Evolutionary conservation across 2,888 invertebrate genomes (phyloP).

Genomic region (Drosophila kanekoi): DNA sequence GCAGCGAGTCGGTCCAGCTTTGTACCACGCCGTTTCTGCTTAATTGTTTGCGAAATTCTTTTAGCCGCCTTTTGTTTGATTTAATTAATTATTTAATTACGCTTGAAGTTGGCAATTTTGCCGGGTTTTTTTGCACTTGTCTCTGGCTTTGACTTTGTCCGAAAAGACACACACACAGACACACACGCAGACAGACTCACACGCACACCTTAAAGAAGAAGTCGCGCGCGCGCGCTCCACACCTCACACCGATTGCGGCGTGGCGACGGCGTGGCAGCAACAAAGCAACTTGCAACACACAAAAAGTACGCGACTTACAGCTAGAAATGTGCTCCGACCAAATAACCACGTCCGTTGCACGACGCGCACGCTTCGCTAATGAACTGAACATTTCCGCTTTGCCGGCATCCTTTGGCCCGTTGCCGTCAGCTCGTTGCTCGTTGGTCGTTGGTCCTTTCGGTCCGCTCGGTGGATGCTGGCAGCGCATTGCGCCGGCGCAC

Average conservation of each 20-base stretch:
- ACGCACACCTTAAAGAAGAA: conserved; percentile 29
- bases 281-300: conserved; percentile 47
- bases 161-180: conserved; percentile 1
- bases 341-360: conserved; percentile 76
- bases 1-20: conserved; percentile 6
- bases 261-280: conserved; percentile 61
- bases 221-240: conserved; percentile 79
- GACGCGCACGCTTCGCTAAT: conserved; percentile 83
- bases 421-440: conserved; percentile 4
- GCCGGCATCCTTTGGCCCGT: conserved; percentile 76
- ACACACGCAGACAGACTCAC: conserved; percentile 7
- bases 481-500: conserved; percentile 71
- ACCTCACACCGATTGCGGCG: conserved; percentile 56
- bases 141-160: conserved; percentile 37
- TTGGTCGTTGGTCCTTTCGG: conserved; percentile 30
- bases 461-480: conserved; percentile 63
- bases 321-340: conserved; percentile 28
- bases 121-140: conserved; percentile 34
- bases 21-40: conserved; percentile 28
- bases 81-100: conserved; percentile 81
- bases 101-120: conserved; percentile 72
- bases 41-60: conserved; percentile 77
- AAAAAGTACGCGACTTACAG: conserved; percentile 19
- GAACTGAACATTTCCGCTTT: conserved; percentile 82
- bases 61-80: conserved; percentile 66